A percentile compares a stretch with the other conserved stretches of the same genome.
phyloP scores from a whole-genome alignment of 2,888 invertebrate genomes.

The Cyclophora albipunctata region DNA sequence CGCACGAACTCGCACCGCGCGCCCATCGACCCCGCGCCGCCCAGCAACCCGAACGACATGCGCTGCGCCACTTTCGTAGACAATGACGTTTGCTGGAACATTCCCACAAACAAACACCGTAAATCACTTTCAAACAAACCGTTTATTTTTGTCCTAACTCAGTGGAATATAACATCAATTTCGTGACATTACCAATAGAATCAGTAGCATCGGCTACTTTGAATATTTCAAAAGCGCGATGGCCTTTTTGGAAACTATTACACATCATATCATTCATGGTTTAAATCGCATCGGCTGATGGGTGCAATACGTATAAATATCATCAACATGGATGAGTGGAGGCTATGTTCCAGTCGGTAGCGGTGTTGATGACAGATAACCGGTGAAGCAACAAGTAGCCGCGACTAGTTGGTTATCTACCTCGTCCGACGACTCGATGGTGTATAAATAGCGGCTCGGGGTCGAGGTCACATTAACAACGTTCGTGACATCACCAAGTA shows the following conservation, averaged over 20 bases:
- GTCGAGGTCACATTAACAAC: constrained; percentile 2
- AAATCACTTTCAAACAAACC: not conserved
- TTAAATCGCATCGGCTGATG: not conserved
- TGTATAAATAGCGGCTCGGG: constrained; percentile 5
- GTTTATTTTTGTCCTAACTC: too few species aligned
- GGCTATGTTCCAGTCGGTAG: too few species aligned
- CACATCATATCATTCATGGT: not conserved
- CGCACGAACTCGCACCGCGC: constrained; percentile 97
- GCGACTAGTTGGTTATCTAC: too few species aligned
- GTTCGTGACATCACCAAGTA: too few species aligned
- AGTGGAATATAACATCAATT: too few species aligned
- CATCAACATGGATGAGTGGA: too few species aligned
- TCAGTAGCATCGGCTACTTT: too few species aligned
- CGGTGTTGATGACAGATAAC: constrained; percentile 6
- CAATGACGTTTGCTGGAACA: constrained; percentile 87
- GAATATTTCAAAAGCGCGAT: too few species aligned
- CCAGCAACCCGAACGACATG: constrained; percentile 94
- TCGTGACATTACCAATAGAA: too few species aligned
- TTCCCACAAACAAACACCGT: not conserved
- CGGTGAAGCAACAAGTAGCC: constrained; percentile 23
- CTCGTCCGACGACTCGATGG: not conserved
- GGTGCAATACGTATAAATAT: not conserved
- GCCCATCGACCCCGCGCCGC: constrained; percentile 79
- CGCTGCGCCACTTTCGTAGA: constrained; percentile 96
- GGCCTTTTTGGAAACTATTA: not conserved